Conservation (phyloP, 2,113 vertebrate species). For the Gymnobelideus leadbeateri region DNA sequence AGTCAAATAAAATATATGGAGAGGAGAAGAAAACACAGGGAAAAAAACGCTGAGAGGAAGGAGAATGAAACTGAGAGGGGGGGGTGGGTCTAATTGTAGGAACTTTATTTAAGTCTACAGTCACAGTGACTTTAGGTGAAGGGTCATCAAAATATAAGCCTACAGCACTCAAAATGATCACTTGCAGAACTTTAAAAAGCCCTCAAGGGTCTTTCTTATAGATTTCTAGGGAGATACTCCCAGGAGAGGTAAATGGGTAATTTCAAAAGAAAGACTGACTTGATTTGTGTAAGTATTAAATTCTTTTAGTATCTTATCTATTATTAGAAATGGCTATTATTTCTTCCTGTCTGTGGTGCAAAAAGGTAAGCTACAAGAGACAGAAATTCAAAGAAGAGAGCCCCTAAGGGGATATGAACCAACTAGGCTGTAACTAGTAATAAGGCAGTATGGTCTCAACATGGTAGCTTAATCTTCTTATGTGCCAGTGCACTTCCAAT, state of each 20-base stretch:
- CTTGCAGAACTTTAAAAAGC: not conserved
- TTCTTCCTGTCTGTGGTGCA: not conserved
- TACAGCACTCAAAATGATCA: not conserved
- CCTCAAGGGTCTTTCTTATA: not conserved
- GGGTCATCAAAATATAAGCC: not conserved
- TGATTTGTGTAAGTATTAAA: constrained; percentile 29
- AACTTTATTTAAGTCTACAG: not conserved
- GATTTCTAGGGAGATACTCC: not conserved
- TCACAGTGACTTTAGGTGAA: not conserved
- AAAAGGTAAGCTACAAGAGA: not conserved
- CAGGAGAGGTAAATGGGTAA: not conserved
- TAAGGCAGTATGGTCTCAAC: not conserved
- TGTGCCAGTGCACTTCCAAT: fast-evolving
- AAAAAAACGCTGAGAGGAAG: too few relatives aligned
- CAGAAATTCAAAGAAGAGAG: constrained; percentile 3
- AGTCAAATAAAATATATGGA: not conserved
- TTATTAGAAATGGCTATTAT: constrained; percentile 29
- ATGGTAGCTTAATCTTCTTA: not conserved
- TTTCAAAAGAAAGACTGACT: constrained; percentile 37
- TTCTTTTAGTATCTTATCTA: constrained; percentile 9
- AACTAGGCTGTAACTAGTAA: not conserved
- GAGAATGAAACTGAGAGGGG: too few relatives aligned
- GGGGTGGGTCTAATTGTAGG: not conserved
- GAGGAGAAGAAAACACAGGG: too few relatives aligned
- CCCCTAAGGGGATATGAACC: not conserved